Evolutionary conservation across 2,888 invertebrate species (phyloP).

Genomic region (Epicampocera succincta): DNA sequence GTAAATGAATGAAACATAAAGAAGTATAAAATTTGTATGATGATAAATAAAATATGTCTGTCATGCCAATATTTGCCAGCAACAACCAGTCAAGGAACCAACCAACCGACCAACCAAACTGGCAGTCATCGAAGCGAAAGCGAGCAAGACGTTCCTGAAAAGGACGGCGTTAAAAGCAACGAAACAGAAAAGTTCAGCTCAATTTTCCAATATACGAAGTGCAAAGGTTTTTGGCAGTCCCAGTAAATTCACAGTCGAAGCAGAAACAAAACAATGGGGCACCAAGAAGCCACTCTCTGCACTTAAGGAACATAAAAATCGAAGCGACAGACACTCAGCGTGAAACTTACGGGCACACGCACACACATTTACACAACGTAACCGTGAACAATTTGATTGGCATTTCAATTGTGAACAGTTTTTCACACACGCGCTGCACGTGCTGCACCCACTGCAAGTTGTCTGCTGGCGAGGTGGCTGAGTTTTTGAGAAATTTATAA

Average conservation of each 20-base stretch:
- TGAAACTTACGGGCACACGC: slow-evolving; percentile 72
- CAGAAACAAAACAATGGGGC: slow-evolving; percentile 37
- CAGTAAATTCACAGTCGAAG: slow-evolving; percentile 39
- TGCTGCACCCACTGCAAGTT: neutral
- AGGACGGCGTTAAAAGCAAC: slow-evolving; percentile 1
- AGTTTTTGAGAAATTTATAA: slow-evolving; percentile 34
- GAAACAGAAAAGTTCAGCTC: neutral
- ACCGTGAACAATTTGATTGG: slow-evolving; percentile 79
- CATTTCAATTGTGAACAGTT: slow-evolving; percentile 75
- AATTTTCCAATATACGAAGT: slow-evolving; percentile 30
- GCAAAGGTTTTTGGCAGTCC: slow-evolving; percentile 50
- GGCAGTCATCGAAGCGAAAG: slow-evolving; percentile 75
- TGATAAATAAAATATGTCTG: slow-evolving; percentile 76
- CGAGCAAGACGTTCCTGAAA: slow-evolving; percentile 72
- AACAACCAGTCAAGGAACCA: slow-evolving; percentile 77
- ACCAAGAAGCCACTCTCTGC: neutral
- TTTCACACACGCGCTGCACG: slow-evolving; percentile 36
- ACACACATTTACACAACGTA: slow-evolving; percentile 74
- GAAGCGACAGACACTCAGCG: slow-evolving; percentile 28
- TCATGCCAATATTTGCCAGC: slow-evolving; percentile 79
- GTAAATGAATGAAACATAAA: neutral
- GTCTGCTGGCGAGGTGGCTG: neutral
- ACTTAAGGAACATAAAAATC: slow-evolving; percentile 12
- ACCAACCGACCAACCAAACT: slow-evolving; percentile 71
- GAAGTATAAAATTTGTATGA: slow-evolving; percentile 42